Evolutionary conservation across 2,113 vertebrate species (phyloP), one percentile per base, ranked within the genome.

Genomic region (Camelus bactrianus): DNA sequence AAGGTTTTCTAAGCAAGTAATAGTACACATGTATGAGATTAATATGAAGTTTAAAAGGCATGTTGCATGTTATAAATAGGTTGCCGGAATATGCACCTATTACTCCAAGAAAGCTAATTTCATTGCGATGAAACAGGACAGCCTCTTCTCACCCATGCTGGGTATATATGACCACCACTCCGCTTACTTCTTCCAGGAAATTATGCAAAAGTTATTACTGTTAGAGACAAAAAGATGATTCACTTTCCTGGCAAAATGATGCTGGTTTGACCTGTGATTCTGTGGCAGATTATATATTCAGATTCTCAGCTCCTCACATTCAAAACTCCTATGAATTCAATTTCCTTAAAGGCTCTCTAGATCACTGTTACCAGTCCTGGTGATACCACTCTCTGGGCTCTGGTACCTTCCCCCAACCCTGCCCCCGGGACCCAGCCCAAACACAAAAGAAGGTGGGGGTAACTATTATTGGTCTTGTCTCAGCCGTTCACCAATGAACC

Each of bases 181-280:
- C 67, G 32, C 35, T 90, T 60, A 89, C 35, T 83, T 95, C 70
- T 95, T 89, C 89, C 77, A 96, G 93, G 56, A 95, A 91, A 94
- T 69, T 52, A 92, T 70, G 46, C 84, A 92, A 90, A 96, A 42
- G 85, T 96, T 56, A 88, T 85, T 89, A 88, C 77, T 54, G 28
- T 77, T 35, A 64, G 60, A 90, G 58, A 90, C 26, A 69, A 94
- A 69, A 88, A 26, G 19, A 75, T 73, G 54, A 91, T 64, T 82
- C 73, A 26, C 38, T 67, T 87, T 96, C 56, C 67, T 73, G 82
- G 64, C 76, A 97, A 79, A 84, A 92, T 38, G 62, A 73, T 54
- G 48, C 52, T 67, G 24, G 19, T 76, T 77, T 1, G 24, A 72
- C 62, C 90, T 69, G 32, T 52, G 60, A 56, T 67, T 64, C 56